Percentiles rank a stretch among this genome's conserved stretches.
Evolutionary conservation across 1,140 invertebrate genomes (phyloP).

Genomic region (Heliconius hewitsoni): DNA sequence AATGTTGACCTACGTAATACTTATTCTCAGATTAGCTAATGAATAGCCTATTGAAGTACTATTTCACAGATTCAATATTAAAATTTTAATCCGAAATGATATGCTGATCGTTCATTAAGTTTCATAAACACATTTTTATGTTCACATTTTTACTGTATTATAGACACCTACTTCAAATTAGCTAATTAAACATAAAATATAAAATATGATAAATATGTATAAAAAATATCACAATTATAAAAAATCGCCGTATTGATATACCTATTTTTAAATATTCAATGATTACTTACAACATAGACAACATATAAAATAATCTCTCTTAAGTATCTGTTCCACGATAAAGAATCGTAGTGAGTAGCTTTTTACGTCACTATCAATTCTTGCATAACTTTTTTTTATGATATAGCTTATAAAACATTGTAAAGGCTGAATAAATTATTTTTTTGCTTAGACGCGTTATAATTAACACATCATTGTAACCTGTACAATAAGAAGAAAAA

Average conservation of each 20-base stretch:
- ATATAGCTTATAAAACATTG: neutral
- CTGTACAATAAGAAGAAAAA: slow-evolving; percentile 3
- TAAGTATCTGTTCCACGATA: neutral
- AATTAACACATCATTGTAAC: neutral
- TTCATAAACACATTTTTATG: neutral
- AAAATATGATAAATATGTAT: no score
- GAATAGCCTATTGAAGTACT: no score
- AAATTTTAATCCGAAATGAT: neutral
- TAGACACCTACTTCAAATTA: no score
- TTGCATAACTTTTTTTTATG: neutral
- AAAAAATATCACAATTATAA: neutral
- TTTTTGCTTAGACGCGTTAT: neutral
- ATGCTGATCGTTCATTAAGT: neutral
- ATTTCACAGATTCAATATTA: no score
- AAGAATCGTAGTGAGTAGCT: neutral
- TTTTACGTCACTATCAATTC: neutral
- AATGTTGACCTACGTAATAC: no score
- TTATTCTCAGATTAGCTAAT: no score
- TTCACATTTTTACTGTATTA: no score
- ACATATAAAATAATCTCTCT: neutral
- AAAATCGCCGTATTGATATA: neutral
- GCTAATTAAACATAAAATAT: no score
- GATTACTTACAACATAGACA: neutral
- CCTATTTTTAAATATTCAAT: neutral
- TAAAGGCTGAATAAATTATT: neutral